These are phyloP conservation scores for Protobothrops flavoviridis DNA, from an alignment of 2,113 vertebrate species.

Conservation along the genomic window DNA sequence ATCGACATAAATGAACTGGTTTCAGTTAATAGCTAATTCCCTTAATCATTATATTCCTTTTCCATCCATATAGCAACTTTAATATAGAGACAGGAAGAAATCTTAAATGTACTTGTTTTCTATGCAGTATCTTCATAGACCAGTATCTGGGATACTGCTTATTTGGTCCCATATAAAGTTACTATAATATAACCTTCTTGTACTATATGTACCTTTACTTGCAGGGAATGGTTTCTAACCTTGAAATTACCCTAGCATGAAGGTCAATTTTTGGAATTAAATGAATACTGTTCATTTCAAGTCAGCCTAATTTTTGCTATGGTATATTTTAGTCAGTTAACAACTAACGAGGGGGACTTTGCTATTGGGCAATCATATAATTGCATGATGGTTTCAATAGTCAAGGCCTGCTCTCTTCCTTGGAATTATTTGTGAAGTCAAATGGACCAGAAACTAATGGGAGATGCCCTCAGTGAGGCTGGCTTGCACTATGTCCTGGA, in stretches of 20 bases:
- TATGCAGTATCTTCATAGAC: not conserved
- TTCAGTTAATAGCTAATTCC: not conserved
- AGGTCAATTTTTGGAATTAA: constrained; percentile 45
- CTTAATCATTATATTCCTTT: not conserved
- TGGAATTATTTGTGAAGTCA: not conserved
- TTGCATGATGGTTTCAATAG: constrained; percentile 15
- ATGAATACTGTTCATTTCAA: constrained; percentile 28
- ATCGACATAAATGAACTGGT: not conserved
- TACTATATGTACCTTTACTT: accelerated
- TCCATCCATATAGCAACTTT: not conserved
- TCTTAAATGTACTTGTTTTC: not conserved
- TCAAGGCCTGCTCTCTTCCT: not conserved
- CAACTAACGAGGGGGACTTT: not conserved
- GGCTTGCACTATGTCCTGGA: not conserved
- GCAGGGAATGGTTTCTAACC: not conserved
- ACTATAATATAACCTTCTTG: not conserved
- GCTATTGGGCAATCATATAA: constrained; percentile 5
- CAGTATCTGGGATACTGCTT: not conserved
- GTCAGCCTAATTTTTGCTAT: constrained; percentile 30
- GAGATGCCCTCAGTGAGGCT: not conserved
- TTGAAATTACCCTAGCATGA: not conserved
- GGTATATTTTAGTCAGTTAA: not conserved
- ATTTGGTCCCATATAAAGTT: not conserved
- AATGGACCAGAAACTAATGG: not conserved
- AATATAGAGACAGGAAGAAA: not conserved